Conservation (phyloP, 2,888 invertebrate genomes). For the Eremobia ochroleuca region DNA sequence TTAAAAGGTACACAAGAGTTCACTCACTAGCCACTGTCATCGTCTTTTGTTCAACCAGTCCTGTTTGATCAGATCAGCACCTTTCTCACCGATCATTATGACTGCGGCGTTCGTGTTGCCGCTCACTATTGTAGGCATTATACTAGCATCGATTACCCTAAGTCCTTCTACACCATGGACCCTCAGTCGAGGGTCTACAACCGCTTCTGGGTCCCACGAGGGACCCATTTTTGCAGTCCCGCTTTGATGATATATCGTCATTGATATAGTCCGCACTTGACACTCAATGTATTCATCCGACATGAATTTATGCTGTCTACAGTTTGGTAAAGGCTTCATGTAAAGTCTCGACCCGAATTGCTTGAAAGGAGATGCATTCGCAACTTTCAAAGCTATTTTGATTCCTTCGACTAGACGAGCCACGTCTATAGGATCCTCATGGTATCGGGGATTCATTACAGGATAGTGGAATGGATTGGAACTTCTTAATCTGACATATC, state of each 20-base stretch:
- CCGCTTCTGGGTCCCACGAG: constrained; percentile 94
- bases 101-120: constrained; percentile 97
- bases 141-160: constrained; percentile 96
- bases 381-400: constrained; percentile 94
- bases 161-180: constrained; percentile 95
- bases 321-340: constrained; percentile 94
- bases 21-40: constrained; percentile 73
- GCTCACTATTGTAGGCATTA: constrained; percentile 97
- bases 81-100: constrained; percentile 98
- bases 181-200: constrained; percentile 95
- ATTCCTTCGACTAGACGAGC: constrained; percentile 96
- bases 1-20: constrained; percentile 57
- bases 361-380: constrained; percentile 94
- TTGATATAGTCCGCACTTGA: constrained; percentile 95
- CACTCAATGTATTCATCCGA: constrained; percentile 97
- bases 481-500: constrained; percentile 94
- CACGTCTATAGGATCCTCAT: constrained; percentile 95
- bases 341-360: constrained; percentile 95
- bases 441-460: constrained; percentile 97
- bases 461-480: constrained; percentile 97
- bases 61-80: constrained; percentile 96
- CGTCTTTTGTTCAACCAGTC: constrained; percentile 92
- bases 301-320: constrained; percentile 93
- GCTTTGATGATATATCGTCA: constrained; percentile 97
- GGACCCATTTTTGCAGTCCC: constrained; percentile 98